Evolutionary conservation across 2,888 invertebrate species (phyloP).

Genomic region (Amblyteles armatorius): DNA sequence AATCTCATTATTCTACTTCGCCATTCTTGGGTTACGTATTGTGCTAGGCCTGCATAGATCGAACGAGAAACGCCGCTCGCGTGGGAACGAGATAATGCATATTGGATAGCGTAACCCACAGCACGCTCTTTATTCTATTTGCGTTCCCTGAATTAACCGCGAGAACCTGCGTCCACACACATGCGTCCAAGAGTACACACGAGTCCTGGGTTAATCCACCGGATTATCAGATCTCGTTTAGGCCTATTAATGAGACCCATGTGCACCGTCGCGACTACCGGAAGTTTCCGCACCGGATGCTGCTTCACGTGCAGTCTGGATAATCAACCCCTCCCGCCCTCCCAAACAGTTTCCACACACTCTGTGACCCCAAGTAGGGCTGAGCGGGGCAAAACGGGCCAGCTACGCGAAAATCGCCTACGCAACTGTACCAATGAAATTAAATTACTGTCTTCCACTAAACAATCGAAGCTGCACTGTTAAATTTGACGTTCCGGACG

Average conservation of each 20-base stretch:
- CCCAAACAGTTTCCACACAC: neutral
- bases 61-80: conserved; percentile 34
- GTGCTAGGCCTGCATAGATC: conserved; percentile 16
- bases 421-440: too few species aligned
- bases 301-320: conserved; percentile 23
- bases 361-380: neutral
- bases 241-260: conserved; percentile 47
- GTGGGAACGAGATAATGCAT: conserved; percentile 63
- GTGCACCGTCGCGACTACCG: conserved; percentile 28
- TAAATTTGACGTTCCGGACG: too few species aligned
- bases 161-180: neutral
- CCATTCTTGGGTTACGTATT: conserved; percentile 53
- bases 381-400: too few species aligned
- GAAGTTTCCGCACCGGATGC: conserved; percentile 52
- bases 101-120: conserved; percentile 54
- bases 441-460: too few species aligned
- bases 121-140: neutral
- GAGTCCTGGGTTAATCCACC: neutral
- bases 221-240: conserved; percentile 51
- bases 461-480: too few species aligned
- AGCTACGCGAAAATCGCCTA: too few species aligned
- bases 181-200: neutral
- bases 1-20: conserved; percentile 32
- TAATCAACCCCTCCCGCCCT: conserved; percentile 11
- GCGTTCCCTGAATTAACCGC: neutral